Conservation (phyloP, 2,113 vertebrate species). For the Cochlearius cochlearius region DNA sequence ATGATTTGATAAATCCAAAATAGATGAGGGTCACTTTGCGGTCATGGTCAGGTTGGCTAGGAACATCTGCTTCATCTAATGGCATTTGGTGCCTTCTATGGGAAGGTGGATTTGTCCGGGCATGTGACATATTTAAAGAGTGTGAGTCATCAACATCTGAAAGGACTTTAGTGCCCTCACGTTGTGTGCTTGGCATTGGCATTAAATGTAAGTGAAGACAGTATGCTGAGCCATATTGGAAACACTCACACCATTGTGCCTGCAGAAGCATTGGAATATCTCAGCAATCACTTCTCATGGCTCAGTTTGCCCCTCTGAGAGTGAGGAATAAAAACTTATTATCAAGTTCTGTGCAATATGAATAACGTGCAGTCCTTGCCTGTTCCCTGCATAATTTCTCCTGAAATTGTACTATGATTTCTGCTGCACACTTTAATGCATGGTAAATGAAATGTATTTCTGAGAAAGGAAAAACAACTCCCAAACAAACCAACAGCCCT, state of each 20-base stretch:
- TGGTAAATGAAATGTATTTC: slow-evolving; percentile 12
- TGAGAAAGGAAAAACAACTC: background rate
- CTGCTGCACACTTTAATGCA: background rate
- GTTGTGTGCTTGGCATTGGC: background rate
- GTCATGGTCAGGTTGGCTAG: slow-evolving; percentile 18
- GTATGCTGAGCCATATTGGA: slow-evolving; percentile 6
- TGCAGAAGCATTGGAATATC: background rate
- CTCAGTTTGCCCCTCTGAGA: background rate
- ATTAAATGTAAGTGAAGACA: background rate
- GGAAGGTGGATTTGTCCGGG: slow-evolving; percentile 5
- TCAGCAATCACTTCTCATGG: background rate
- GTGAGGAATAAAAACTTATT: slow-evolving; percentile 29
- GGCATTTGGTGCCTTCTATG: slow-evolving; percentile 47
- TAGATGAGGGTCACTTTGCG: slow-evolving; percentile 6
- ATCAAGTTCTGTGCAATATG: slow-evolving; percentile 6
- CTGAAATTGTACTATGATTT: slow-evolving; percentile 38
- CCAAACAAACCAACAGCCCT: background rate
- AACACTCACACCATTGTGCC: background rate
- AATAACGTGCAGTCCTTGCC: background rate
- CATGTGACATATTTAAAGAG: slow-evolving; percentile 44
- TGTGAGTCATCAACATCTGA: slow-evolving; percentile 43
- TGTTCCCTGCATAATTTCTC: slow-evolving; percentile 14
- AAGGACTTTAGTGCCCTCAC: slow-evolving; percentile 24
- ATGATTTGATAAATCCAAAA: slow-evolving; percentile 54
- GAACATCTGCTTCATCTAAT: slow-evolving; percentile 31